Conservation (phyloP, 2,888 invertebrate genomes). For the Nephrocerus scutellatus region DNA sequence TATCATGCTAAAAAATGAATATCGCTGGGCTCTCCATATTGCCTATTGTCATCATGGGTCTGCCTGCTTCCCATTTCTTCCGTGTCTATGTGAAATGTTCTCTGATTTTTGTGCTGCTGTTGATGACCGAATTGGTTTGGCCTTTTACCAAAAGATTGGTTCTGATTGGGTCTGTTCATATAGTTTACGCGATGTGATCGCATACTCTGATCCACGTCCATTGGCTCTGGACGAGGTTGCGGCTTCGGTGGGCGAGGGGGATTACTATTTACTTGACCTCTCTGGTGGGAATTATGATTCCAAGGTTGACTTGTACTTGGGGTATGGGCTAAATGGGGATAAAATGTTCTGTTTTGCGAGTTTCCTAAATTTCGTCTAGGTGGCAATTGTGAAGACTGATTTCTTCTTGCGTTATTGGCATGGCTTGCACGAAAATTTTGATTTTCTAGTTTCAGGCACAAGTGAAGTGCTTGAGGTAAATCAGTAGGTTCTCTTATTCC, state of each 20-base stretch:
- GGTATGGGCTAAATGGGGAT: conserved; percentile 12
- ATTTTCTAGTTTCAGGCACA: conserved; percentile 7
- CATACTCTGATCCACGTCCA: conserved; percentile 8
- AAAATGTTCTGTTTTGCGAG: conserved; percentile 6
- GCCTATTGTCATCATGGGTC: background rate
- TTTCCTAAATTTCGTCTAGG: conserved; percentile 7
- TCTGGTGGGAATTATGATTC: background rate
- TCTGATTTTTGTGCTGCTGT: conserved; percentile 3
- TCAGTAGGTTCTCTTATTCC: conserved; percentile 2
- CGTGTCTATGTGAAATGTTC: conserved; percentile 13
- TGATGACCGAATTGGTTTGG: background rate
- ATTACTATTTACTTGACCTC: background rate
- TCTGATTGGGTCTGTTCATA: conserved; percentile 11
- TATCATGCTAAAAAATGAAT: conserved; percentile 11
- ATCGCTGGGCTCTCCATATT: conserved; percentile 7
- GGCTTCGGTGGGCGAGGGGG: conserved; percentile 9
- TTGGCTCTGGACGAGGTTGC: conserved; percentile 7
- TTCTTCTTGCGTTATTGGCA: conserved; percentile 1
- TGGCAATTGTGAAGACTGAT: conserved; percentile 3
- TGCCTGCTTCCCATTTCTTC: background rate
- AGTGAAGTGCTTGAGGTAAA: background rate
- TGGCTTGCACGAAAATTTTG: conserved; percentile 10
- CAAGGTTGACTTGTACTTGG: conserved; percentile 10
- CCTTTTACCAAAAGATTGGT: background rate
- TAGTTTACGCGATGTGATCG: conserved; percentile 9